Conservation (phyloP, 2,113 vertebrate genomes). For the Grallaria varia region DNA sequence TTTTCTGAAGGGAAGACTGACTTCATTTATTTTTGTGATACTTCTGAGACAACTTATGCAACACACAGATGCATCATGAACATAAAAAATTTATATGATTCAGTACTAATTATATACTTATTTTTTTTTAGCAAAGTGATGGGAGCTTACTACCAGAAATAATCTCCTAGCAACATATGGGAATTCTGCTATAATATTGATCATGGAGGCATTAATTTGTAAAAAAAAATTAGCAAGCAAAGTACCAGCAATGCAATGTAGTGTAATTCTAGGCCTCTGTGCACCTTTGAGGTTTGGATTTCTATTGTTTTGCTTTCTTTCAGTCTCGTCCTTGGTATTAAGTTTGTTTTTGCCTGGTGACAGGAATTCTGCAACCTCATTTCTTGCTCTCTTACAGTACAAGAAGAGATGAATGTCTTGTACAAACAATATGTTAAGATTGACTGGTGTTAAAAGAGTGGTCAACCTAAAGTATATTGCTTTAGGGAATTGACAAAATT, state of each 20-base stretch:
- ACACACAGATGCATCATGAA: background rate
- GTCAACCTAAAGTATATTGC: background rate
- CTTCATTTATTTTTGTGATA: constrained; percentile 32
- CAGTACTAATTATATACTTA: background rate
- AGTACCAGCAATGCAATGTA: background rate
- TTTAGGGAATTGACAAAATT: background rate
- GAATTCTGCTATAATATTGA: background rate
- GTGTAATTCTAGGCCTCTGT: background rate
- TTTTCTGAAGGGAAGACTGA: background rate
- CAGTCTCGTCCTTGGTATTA: background rate
- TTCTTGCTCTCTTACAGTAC: background rate
- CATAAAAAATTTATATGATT: background rate
- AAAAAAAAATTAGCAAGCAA: background rate
- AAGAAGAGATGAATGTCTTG: background rate
- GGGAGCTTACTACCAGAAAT: background rate
- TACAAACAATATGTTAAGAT: background rate
- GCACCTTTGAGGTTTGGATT: background rate
- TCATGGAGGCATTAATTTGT: background rate
- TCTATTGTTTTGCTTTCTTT: background rate
- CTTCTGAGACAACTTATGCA: constrained; percentile 13
- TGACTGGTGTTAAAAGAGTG: background rate
- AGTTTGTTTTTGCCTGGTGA: background rate
- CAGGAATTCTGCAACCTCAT: background rate
- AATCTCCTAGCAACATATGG: background rate
- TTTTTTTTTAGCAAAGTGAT: background rate